Conservation (phyloP, 2,797 vertebrate genomes). For the Pogoniulus pusillus region DNA sequence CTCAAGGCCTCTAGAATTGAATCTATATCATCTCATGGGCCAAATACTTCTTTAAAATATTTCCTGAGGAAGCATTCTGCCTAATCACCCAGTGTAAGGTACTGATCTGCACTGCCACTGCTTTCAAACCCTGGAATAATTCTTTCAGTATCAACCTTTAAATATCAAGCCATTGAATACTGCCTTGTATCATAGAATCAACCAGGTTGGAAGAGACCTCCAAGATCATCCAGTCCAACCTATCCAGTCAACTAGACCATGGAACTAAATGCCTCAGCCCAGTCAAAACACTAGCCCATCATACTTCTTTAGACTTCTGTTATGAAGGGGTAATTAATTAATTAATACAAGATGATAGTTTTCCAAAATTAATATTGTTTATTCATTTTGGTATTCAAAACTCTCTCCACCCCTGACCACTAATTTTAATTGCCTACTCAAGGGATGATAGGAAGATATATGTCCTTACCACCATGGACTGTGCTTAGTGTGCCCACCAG, state of each 20-base stretch:
- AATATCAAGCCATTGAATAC: neutral
- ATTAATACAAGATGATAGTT: too few relatives aligned
- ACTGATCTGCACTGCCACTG: neutral
- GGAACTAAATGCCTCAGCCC: too few relatives aligned
- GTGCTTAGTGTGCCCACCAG: neutral
- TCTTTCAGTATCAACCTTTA: neutral
- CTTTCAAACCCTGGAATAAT: neutral
- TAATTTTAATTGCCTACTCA: neutral
- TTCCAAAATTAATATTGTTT: too few relatives aligned
- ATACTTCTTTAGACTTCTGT: neutral
- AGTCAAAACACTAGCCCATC: neutral
- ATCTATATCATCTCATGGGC: neutral
- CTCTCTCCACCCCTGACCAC: too few relatives aligned
- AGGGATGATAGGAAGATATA: neutral
- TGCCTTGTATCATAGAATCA: too few relatives aligned
- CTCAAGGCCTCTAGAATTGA: neutral
- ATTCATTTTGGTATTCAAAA: too few relatives aligned
- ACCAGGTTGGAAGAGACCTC: too few relatives aligned
- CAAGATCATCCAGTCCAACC: too few relatives aligned
- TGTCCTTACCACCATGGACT: neutral
- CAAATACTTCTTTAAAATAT: neutral
- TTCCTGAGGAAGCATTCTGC: neutral
- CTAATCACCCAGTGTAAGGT: neutral
- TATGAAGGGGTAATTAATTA: too few relatives aligned
- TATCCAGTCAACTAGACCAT: too few relatives aligned